phyloP scores from a whole-genome alignment of 2,113 vertebrate genomes.

The Cephalopholis sonnerati region DNA sequence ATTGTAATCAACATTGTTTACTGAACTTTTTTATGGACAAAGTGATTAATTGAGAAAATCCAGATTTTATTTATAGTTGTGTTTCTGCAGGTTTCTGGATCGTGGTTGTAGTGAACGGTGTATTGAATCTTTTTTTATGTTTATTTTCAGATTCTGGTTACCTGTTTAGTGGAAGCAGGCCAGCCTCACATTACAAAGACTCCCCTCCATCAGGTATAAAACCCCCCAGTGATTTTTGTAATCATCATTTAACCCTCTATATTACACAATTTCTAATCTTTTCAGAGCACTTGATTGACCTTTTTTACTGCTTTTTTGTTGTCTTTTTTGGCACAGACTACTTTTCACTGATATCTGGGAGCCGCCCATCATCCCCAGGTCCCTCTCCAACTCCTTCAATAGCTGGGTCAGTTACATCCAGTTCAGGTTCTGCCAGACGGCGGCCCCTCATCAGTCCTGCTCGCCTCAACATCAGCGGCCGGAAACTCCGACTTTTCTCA shows the following conservation, averaged over 20 bases:
- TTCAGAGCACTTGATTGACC: neutral
- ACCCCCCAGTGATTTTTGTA: neutral
- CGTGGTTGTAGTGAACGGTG: neutral
- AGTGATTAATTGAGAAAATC: neutral
- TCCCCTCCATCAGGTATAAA: constrained; percentile 88
- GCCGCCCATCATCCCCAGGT: constrained; percentile 87
- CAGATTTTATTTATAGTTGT: neutral
- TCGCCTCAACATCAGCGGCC: constrained; percentile 91
- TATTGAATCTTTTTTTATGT: constrained; percentile 1
- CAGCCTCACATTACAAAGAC: constrained; percentile 87
- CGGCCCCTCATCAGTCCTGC: constrained; percentile 97
- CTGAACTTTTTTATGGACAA: neutral
- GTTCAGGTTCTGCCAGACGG: constrained; percentile 88
- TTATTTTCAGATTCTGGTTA: constrained; percentile 92
- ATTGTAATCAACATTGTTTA: neutral
- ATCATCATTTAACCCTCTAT: neutral
- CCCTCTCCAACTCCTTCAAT: constrained; percentile 91
- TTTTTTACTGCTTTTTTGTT: neutral
- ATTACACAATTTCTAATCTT: neutral
- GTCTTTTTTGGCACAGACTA: constrained; percentile 85
- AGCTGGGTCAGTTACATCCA: constrained; percentile 91
- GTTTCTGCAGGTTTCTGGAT: neutral
- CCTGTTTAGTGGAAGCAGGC: constrained; percentile 95
- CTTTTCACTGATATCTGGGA: constrained; percentile 88
- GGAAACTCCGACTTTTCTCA: constrained; percentile 89